Evolutionary conservation across 1,140 invertebrate species (phyloP), one percentile per base, ranked within the genome.

Genomic region (Pachypsylla venusta): DNA sequence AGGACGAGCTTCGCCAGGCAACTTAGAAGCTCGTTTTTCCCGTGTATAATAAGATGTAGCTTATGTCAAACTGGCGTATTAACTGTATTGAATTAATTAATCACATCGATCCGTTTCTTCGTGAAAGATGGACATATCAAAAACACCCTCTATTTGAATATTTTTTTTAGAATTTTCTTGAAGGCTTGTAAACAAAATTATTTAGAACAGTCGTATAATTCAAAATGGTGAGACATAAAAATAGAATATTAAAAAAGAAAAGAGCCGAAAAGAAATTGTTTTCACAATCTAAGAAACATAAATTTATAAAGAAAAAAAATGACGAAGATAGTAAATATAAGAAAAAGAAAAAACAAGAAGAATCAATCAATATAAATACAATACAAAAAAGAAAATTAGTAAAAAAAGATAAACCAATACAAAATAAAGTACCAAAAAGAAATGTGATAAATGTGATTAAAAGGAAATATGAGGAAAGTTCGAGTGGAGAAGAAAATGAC

Each of bases 141-240:
- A n/a, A n/a, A n/a, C n/a, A n/a, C n/a, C n/a, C n/a, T n/a, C n/a
- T n/a, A n/a, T n/a, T n/a, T n/a, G n/a, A n/a, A n/a, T n/a, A n/a
- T n/a, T n/a, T n/a, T n/a, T n/a, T n/a, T n/a, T n/a, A n/a, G n/a
- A n/a, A n/a, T n/a, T n/a, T n/a, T n/a, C n/a, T n/a, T n/a, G n/a
- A n/a, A n/a, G n/a, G n/a, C n/a, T n/a, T n/a, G n/a, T n/a, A n/a
- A n/a, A n/a, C n/a, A n/a, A n/a, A n/a, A n/a, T n/a, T n/a, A n/a
- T n/a, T n/a, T n/a, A n/a, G n/a, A n/a, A n/a, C n/a, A n/a, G n/a
- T n/a, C n/a, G n/a, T n/a, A n/a, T n/a, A n/a, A n/a, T n/a, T n/a
- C n/a, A n/a, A n/a, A n/a, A 48, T 48, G 42, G 42, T 48, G 42
- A 48, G 42, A 48, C 42, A 48, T 22, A 48, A 48, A 48, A 48